Evolutionary conservation across 2,113 vertebrate species (phyloP).

Genomic region (Axis porcinus): DNA sequence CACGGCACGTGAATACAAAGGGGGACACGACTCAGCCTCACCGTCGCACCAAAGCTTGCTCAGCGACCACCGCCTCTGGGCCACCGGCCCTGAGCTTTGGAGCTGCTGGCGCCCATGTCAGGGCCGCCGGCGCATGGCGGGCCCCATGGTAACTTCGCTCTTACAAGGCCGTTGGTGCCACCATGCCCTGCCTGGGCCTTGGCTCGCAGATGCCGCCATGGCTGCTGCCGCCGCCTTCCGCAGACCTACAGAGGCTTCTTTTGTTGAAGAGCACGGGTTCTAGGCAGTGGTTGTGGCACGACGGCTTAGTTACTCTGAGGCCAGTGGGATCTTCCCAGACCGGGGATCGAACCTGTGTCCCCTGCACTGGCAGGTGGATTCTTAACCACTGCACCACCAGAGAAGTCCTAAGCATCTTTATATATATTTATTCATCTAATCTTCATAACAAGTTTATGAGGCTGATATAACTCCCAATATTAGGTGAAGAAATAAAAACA

Average conservation of each 20-base stretch:
- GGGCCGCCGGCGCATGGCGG: too few species aligned
- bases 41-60: too few species aligned
- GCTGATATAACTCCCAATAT: not conserved
- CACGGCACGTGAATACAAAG: too few species aligned
- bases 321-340: not conserved
- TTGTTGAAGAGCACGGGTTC: not conserved
- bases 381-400: not conserved
- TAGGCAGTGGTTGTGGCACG: not conserved
- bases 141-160: too few species aligned
- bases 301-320: not conserved
- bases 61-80: too few species aligned
- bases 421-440: not conserved
- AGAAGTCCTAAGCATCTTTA: not conserved
- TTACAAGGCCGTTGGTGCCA: too few species aligned
- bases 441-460: not conserved
- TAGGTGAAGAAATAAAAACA: conserved; percentile 19
- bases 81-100: too few species aligned
- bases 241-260: not conserved
- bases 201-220: too few species aligned
- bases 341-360: not conserved
- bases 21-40: too few species aligned
- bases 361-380: not conserved
- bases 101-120: too few species aligned
- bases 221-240: too few species aligned
- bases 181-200: too few species aligned